Evolutionary conservation across 2,113 vertebrate species (phyloP), one percentile per base, ranked within the genome.

Genomic region (Kobus ellipsiprymnus): DNA sequence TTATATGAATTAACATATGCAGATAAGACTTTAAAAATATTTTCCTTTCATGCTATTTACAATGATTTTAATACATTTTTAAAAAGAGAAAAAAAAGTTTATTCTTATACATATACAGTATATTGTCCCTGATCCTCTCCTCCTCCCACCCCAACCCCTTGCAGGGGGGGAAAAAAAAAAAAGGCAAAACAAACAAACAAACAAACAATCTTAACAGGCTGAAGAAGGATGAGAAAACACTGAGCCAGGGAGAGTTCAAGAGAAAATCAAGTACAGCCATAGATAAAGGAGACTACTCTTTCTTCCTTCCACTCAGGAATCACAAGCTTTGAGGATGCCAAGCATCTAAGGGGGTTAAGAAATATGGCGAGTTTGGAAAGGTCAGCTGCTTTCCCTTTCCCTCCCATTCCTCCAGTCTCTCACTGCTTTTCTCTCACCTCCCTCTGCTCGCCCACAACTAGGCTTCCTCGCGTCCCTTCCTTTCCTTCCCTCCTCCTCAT

Each of bases 111-210:
- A 54, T 19, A 55, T 21, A 21, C 54, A 55, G 57, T 62, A 30
- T 59, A 2, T 40, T 44, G 0, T 36, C 27, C 7, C 36, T 59
- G 1, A 40, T 19, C 48, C 17, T 50, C 40, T 2, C 74, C 14
- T n/a, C 50, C 2, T 6, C 33, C 44, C 57, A 46, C 78, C 4
- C 14, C 77, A 48, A 16, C 2, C 46, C 5, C 77, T 29, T 46
- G 74, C 6, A 13, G 40, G 5, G 9, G 40, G 5, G 9, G 29
- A 7, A 74, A 77, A 44, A 40, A 44, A 77, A 64, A 62, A 54
- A 19, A 7, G 52, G 3, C 60, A 64, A 64, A 62, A 30, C 29
- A 62, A 50, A 50, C 50, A 30, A 30, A 62, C 10, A 64, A 33
- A 64, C 3, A 16, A 59, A 54, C 80, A 88, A 64, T 14, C 48